Percentiles rank a stretch among this genome's conserved stretches.
phyloP scores from a whole-genome alignment of 2,113 vertebrate genomes.

The Gambusia holbrooki region DNA sequence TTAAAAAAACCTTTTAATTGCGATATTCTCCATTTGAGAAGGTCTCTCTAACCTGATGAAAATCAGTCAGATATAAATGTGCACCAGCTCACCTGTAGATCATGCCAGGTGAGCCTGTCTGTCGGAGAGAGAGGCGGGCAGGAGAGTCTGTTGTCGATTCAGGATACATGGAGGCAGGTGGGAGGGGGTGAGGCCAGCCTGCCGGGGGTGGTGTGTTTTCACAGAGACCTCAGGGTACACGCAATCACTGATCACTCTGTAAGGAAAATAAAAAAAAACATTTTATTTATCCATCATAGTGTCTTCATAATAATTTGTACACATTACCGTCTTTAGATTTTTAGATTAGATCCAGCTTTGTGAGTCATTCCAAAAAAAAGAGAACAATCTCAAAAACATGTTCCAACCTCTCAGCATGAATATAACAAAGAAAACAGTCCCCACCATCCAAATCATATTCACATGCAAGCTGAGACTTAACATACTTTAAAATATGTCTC shows the following conservation, averaged over 20 bases:
- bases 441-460: too few relatives aligned
- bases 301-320: too few relatives aligned
- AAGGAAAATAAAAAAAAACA: neutral
- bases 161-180: slow-evolving; percentile 94
- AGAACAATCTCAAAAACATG: too few relatives aligned
- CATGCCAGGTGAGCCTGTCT: slow-evolving; percentile 98
- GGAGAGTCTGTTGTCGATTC: slow-evolving; percentile 99
- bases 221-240: slow-evolving; percentile 51
- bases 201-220: slow-evolving; percentile 65
- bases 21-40: neutral
- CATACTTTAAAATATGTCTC: too few relatives aligned
- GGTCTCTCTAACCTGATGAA: neutral
- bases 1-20: neutral
- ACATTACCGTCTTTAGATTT: too few relatives aligned
- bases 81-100: slow-evolving; percentile 91
- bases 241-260: slow-evolving; percentile 65
- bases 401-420: too few relatives aligned
- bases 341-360: too few relatives aligned
- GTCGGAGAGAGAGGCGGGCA: slow-evolving; percentile 94
- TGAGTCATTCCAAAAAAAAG: too few relatives aligned
- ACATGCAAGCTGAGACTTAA: too few relatives aligned
- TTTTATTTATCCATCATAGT: too few relatives aligned
- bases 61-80: neutral
- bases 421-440: too few relatives aligned
- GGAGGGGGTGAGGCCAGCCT: slow-evolving; percentile 73